Percentiles rank a stretch among this genome's conserved stretches.
Evolutionary conservation across 2,888 invertebrate species (phyloP).

Genomic region (Lamellibrachia columna): DNA sequence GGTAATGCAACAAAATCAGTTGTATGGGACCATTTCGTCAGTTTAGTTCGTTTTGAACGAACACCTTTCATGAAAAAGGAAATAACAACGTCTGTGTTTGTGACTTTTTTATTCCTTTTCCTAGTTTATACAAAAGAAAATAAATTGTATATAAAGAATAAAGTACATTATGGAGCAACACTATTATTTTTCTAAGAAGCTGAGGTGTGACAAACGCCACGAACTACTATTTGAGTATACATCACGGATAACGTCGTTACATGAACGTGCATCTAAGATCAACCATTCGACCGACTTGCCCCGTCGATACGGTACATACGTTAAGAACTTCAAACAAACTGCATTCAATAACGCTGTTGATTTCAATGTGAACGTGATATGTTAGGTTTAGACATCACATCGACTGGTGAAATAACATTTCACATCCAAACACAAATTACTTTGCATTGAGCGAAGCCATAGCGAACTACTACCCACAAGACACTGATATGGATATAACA

Average conservation of each 20-base stretch:
- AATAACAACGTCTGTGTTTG: slow-evolving; percentile 17
- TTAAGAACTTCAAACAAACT: slow-evolving; percentile 14
- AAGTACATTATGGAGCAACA: slow-evolving; percentile 7
- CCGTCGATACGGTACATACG: neutral
- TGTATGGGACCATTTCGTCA: neutral
- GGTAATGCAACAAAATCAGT: neutral
- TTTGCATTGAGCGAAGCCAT: neutral
- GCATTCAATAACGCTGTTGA: neutral
- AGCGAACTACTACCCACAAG: slow-evolving; percentile 7
- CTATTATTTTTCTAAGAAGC: slow-evolving; percentile 17
- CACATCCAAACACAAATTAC: neutral
- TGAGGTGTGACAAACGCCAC: slow-evolving; percentile 13
- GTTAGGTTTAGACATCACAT: neutral
- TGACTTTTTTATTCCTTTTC: slow-evolving; percentile 25
- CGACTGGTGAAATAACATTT: neutral
- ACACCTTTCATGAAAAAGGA: slow-evolving; percentile 19
- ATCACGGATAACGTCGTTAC: slow-evolving; percentile 13
- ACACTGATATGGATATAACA: slow-evolving; percentile 17
- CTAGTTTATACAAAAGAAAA: slow-evolving; percentile 22
- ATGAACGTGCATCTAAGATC: neutral
- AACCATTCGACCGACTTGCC: neutral
- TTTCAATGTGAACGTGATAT: neutral
- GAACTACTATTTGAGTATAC: slow-evolving; percentile 13
- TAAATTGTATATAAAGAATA: slow-evolving; percentile 17
- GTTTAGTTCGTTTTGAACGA: slow-evolving; percentile 14